phyloP scores from a whole-genome alignment of 64 coral and sea anemone species.

The Pocillopora damicornis region DNA sequence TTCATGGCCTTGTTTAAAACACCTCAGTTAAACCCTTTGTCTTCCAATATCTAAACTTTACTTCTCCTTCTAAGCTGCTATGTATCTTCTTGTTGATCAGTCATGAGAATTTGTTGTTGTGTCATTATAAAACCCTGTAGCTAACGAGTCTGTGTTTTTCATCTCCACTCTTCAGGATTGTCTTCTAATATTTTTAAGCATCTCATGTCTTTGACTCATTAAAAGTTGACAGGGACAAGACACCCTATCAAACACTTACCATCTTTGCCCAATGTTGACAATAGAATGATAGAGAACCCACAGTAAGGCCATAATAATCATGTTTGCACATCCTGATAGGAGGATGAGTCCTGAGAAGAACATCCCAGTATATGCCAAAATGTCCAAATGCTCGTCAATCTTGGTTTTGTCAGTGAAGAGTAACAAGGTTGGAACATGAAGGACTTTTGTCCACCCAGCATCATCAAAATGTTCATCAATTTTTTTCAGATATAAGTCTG shows the following conservation, averaged over 20 bases:
- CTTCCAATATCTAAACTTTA: too few species aligned
- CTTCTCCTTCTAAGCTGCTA: too few species aligned
- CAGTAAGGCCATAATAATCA: conserved; percentile 74
- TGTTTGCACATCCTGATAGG: conserved; percentile 73
- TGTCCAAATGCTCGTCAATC: conserved; percentile 74
- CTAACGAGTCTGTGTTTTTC: too few species aligned
- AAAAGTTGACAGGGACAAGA: too few species aligned
- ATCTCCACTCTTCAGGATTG: too few species aligned
- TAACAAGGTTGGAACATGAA: conserved; percentile 77
- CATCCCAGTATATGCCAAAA: conserved; percentile 78
- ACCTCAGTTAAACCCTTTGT: too few species aligned
- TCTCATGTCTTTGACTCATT: too few species aligned
- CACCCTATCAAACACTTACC: conserved; percentile 23
- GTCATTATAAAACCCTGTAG: too few species aligned
- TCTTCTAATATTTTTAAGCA: too few species aligned
- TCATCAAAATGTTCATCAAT: conserved; percentile 78
- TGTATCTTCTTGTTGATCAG: too few species aligned
- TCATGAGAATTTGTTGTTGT: too few species aligned
- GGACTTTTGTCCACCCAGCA: conserved; percentile 57
- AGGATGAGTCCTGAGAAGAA: conserved; percentile 68
- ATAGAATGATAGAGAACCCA: conserved; percentile 96
- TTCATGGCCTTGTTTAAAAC: too few species aligned
- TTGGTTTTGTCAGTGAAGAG: conserved; percentile 66
- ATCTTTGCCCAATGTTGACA: conserved; percentile 91
- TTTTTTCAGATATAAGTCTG: conserved; percentile 68